Percentiles rank a stretch among this genome's conserved stretches.
Conservation (phyloP, 2,113 vertebrate species). For the Centrocercus urophasianus region DNA sequence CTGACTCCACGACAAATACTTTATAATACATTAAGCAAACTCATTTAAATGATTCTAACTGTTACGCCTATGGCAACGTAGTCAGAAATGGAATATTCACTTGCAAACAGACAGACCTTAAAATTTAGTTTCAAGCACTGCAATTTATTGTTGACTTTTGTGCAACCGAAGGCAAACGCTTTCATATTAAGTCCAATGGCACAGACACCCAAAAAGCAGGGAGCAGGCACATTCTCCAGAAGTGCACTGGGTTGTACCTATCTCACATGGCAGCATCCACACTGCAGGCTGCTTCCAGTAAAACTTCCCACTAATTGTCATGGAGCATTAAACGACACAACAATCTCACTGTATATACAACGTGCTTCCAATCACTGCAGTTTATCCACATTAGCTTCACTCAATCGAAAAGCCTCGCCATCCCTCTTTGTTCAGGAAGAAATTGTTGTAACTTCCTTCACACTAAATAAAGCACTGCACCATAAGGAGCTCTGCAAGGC, state of each 20-base stretch:
- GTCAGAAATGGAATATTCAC: neutral
- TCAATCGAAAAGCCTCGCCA: neutral
- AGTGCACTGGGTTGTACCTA: neutral
- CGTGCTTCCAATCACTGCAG: neutral
- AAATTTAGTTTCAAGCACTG: neutral
- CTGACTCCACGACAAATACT: slow-evolving; percentile 38
- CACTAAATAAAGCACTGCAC: neutral
- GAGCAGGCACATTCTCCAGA: neutral
- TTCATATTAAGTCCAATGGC: neutral
- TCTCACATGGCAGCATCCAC: neutral
- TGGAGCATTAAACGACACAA: neutral
- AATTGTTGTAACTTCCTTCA: neutral
- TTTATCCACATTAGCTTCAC: neutral
- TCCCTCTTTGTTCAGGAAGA: neutral
- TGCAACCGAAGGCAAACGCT: neutral
- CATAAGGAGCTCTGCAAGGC: neutral
- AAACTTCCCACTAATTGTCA: neutral
- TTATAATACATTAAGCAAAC: slow-evolving; percentile 33
- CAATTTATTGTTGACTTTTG: neutral
- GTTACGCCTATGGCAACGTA: neutral
- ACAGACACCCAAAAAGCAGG: neutral
- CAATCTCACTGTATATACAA: neutral
- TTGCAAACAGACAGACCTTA: neutral
- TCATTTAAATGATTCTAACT: slow-evolving; percentile 1
- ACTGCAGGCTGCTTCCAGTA: neutral